A percentile compares a stretch with the other conserved stretches of the same genome.
These are phyloP conservation scores for Drosophila nikananu DNA, from an alignment of 1,140 invertebrate species.

Conservation along the genomic window DNA sequence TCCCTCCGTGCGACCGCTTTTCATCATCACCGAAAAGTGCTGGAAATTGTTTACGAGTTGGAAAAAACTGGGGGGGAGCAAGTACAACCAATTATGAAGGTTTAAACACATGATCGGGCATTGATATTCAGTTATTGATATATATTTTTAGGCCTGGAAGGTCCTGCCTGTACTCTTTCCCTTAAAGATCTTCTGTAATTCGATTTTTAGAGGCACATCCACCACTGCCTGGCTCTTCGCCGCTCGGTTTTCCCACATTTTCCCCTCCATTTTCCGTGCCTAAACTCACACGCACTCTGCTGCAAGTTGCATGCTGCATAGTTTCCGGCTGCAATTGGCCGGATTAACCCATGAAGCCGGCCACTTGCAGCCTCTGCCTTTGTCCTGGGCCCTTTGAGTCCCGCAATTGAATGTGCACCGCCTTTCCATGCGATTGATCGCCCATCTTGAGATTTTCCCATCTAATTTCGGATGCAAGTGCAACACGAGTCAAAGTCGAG, in stretches of 20 bases:
- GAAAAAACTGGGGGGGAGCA: neutral
- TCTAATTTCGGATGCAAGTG: constrained; percentile 26
- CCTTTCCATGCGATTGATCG: constrained; percentile 29
- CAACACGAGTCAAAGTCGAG: neutral
- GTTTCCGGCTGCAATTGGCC: constrained; percentile 27
- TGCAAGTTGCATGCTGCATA: neutral
- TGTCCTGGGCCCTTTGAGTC: constrained; percentile 18
- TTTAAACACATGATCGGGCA: constrained; percentile 33
- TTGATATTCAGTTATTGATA: neutral
- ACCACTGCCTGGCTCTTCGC: neutral
- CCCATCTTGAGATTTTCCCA: constrained; percentile 26
- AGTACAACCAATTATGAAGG: constrained; percentile 56
- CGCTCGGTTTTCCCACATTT: neutral
- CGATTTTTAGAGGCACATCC: neutral
- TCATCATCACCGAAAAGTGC: neutral
- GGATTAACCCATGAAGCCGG: constrained; percentile 13
- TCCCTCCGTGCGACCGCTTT: neutral
- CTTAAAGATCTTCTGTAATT: neutral
- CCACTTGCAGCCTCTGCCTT: constrained; percentile 1
- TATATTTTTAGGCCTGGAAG: neutral
- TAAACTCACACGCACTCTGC: neutral
- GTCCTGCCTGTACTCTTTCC: neutral
- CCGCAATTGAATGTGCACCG: constrained; percentile 30
- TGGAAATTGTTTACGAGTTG: neutral
- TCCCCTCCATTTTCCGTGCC: neutral